Evolutionary conservation across 2,797 vertebrate species (phyloP), one percentile per base, ranked within the genome.

Genomic region (Melanotaenia boesemani): DNA sequence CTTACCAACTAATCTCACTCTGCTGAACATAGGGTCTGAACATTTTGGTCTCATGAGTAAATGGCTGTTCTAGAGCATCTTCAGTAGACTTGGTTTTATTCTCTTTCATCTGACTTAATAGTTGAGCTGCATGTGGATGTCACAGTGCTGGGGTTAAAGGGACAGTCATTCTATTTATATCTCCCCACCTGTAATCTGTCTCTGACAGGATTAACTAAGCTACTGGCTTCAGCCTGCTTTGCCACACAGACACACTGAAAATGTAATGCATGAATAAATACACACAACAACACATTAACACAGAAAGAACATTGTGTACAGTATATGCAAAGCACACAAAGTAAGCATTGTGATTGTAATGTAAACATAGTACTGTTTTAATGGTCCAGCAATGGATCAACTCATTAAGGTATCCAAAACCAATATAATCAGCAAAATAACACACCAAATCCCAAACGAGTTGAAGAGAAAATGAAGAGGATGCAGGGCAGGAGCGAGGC

Each of bases 131-230:
- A 76, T 69, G 77, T 77, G 83, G 80, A 84, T 81, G 86, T 89
- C 82, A 83, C 75, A 50, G 79, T 63, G 70, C 76, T 61, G 85
- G 88, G 86, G 88, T 91, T 91, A 92, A 91, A 91, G 87, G 91
- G 89, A 91, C 89, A 89, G 82, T 76, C 80, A 5, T 68, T 89
- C 84, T 93, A 93, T 93, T 92, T 90, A 86, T 91, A 91, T 77
- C 87, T 67, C 72, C 74, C 79, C 79, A 92, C 90, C 90, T 93
- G 90, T 93, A 93, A 93, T 93, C 92, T 92, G 90, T 88, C 87
- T 82, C 84, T 90, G 86, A 88, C 77, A 36, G 89, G 90, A 93
- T 93, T 91, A 91, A 83, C 85, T 70, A 52, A 88, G 70, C 57
- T 78, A 68, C 77, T 76, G 75, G 66, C 76, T 82, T 76, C 82